These are phyloP conservation scores for Peromyscus leucopus DNA, from an alignment of 2,113 vertebrate species.

Conservation along the genomic window DNA sequence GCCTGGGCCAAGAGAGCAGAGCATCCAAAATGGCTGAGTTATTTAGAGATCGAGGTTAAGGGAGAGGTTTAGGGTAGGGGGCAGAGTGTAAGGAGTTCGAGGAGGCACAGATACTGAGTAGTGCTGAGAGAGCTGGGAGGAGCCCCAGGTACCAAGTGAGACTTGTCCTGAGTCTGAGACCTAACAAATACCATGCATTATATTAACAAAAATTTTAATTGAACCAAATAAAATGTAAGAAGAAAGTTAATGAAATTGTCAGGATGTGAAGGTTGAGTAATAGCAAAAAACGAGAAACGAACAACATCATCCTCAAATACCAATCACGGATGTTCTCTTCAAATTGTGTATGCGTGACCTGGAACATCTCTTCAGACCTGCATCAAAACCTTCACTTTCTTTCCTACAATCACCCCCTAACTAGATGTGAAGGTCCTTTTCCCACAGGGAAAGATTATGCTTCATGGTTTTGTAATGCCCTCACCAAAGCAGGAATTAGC, in stretches of 20 bases:
- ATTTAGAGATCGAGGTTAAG: too few species aligned
- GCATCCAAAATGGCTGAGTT: background rate
- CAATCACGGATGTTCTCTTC: background rate
- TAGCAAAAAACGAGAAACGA: background rate
- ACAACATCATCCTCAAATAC: background rate
- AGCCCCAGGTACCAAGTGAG: background rate
- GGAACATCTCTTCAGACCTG: background rate
- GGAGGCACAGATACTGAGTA: background rate
- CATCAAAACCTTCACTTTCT: slow-evolving; percentile 45
- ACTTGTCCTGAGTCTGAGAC: background rate
- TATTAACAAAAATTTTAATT: background rate
- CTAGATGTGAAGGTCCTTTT: slow-evolving; percentile 12
- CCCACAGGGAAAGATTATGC: background rate
- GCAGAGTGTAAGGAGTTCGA: background rate
- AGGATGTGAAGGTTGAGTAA: background rate
- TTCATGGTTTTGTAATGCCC: background rate
- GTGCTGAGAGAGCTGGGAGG: background rate
- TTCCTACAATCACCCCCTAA: background rate
- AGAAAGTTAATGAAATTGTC: background rate
- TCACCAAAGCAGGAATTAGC: background rate
- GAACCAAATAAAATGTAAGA: slow-evolving; percentile 10
- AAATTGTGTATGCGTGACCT: background rate
- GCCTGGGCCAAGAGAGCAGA: background rate
- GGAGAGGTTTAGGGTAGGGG: background rate
- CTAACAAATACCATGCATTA: background rate